Percentiles rank a stretch among this genome's conserved stretches.
Evolutionary conservation across 2,797 vertebrate genomes (phyloP).

Genomic region (Cercopithecus mitis): DNA sequence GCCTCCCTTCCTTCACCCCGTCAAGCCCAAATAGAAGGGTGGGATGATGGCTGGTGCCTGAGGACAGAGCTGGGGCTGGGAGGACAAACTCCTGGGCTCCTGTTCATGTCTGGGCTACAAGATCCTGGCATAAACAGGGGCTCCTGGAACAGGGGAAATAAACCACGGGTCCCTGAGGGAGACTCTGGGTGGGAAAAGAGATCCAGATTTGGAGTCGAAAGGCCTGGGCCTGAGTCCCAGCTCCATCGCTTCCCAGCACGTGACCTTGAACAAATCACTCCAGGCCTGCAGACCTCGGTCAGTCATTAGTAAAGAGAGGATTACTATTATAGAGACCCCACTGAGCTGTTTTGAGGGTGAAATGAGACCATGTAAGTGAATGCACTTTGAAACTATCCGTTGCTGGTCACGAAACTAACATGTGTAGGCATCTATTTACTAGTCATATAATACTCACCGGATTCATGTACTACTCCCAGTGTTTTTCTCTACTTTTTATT

Average conservation of each 20-base stretch:
- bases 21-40: neutral
- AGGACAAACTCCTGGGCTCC: neutral
- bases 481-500: neutral
- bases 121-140: neutral
- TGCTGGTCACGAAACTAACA: neutral
- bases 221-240: neutral
- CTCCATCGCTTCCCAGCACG: neutral
- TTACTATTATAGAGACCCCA: neutral
- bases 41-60: fast-evolving
- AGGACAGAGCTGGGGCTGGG: neutral
- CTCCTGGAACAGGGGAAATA: neutral
- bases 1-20: neutral
- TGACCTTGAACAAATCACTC: neutral
- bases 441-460: neutral
- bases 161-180: neutral
- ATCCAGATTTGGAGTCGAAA: neutral
- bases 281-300: neutral
- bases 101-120: neutral
- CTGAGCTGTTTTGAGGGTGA: neutral
- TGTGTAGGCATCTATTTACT: neutral
- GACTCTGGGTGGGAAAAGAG: neutral
- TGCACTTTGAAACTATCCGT: neutral
- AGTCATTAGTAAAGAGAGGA: neutral
- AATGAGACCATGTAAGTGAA: neutral
- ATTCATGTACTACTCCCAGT: neutral